Evolutionary conservation across 1,140 invertebrate genomes (phyloP).

Genomic region (Micrasema longulum): DNA sequence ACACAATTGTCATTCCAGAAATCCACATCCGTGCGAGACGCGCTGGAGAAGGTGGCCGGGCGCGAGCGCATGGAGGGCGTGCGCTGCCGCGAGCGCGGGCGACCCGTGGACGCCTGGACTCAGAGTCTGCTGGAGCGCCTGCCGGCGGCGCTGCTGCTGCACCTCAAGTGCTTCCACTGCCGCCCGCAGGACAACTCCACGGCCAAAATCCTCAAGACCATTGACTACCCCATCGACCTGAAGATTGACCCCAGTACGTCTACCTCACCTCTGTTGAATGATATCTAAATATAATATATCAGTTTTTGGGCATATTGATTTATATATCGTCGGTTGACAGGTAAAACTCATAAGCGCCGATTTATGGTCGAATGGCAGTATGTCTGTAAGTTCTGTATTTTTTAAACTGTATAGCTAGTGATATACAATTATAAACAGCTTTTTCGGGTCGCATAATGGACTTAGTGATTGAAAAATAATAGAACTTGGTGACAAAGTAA

Average conservation of each 20-base stretch:
- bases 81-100: conserved; percentile 69
- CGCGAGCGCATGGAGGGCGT: conserved; percentile 89
- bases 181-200: conserved; percentile 84
- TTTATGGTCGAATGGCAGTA: too few relatives aligned
- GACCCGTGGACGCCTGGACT: conserved; percentile 80
- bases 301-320: not conserved
- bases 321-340: too few relatives aligned
- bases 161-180: conserved; percentile 91
- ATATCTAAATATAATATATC: not conserved
- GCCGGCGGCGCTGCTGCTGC: conserved; percentile 87
- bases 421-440: too few relatives aligned
- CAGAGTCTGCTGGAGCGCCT: conserved; percentile 88
- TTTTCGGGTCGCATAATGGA: too few relatives aligned
- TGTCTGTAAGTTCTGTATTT: too few relatives aligned
- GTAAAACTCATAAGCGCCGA: too few relatives aligned
- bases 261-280: not conserved
- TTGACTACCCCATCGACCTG: conserved; percentile 89
- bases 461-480: too few relatives aligned
- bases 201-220: conserved; percentile 88
- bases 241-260: conserved; percentile 90
- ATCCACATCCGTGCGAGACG: conserved; percentile 84
- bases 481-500: too few relatives aligned
- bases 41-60: conserved; percentile 85
- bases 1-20: conserved; percentile 75
- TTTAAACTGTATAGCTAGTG: too few relatives aligned